Evolutionary conservation across 2,888 invertebrate species (phyloP).

Genomic region (Pristionchus maxplancki): DNA sequence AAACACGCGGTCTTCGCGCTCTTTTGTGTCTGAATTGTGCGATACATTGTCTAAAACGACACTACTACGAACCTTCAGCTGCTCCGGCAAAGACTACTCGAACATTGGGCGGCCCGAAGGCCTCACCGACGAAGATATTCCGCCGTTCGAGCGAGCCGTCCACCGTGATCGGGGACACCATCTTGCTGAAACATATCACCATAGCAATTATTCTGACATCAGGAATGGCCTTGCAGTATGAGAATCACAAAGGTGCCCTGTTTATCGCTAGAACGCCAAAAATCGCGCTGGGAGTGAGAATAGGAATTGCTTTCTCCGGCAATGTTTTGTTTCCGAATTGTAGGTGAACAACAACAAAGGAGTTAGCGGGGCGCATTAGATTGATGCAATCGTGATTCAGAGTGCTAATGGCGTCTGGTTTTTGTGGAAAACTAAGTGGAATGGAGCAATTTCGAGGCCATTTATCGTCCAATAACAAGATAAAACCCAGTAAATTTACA

Average conservation of each 20-base stretch:
- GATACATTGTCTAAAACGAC: neutral
- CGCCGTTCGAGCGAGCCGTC: neutral
- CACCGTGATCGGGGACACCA: neutral
- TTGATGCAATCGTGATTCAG: neutral
- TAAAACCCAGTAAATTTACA: too few species aligned
- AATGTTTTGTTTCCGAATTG: neutral
- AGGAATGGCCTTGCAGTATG: neutral
- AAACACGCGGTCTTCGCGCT: conserved; percentile 41
- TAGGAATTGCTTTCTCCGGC: neutral
- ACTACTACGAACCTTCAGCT: conserved; percentile 12
- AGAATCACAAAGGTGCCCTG: neutral
- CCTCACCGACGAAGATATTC: conserved; percentile 49
- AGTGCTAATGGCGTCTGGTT: neutral
- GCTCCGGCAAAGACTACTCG: conserved; percentile 47
- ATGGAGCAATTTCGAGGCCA: neutral
- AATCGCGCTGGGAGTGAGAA: too few species aligned
- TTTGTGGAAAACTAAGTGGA: neutral
- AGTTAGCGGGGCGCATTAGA: neutral
- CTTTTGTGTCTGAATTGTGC: neutral
- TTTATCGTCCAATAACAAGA: neutral
- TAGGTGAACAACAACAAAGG: neutral
- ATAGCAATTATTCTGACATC: too few species aligned
- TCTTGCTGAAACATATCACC: neutral
- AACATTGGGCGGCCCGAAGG: conserved; percentile 43
- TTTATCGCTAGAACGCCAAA: neutral